Base-by-base conservation (phyloP, 2,888 invertebrate species). In the Tethea ocularis region DNA sequence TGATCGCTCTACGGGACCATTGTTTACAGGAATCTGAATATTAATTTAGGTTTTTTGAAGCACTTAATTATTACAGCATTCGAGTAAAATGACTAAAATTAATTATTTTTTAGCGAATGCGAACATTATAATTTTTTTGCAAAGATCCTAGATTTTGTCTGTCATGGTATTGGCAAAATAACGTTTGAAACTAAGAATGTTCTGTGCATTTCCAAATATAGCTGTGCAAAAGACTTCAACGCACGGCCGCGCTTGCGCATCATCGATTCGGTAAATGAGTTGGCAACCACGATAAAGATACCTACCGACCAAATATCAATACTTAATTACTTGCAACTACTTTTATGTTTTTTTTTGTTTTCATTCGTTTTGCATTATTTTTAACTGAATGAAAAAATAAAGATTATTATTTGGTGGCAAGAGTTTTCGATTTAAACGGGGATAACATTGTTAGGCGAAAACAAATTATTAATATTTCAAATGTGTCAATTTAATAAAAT, bases 1-100 rank as follows among this genome's bases (percentile, higher is more conserved):
- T 84, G 79, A 83, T 82, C 80, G 80, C 74, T 86, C 82, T 86
- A 86, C 86, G 84, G 82, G 76, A 84, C 78, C 76, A 82, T 86
- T 85, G 84, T 87, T 85, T 84, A 82, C 80, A 77, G 79, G 72
- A 72, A 78, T 78, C 74, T 74, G 75, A 77, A 77, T 68, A 73
- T 72, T 72, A 67, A 33, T 8, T 53, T 17, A 53, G 26, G 26
- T 26, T 52, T 8, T 46, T 46, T 46, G 46, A 20, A 20, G 46
- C 46, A 46, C 10, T 46, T 46, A 7, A 20, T 15, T 7, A 10
- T 2, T 46, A 20, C 20, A 46, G 20, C 46, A 46, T 20, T 46
- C 10, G 46, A 46, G 2, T 2, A 15, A 38, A 46, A 46, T 2
- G 20, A 46, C 20, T 2, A 20, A 46, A 20, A 10, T 10, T 0